phyloP scores from a whole-genome alignment of 1,140 invertebrate species.

The Drosophila navojoa region DNA sequence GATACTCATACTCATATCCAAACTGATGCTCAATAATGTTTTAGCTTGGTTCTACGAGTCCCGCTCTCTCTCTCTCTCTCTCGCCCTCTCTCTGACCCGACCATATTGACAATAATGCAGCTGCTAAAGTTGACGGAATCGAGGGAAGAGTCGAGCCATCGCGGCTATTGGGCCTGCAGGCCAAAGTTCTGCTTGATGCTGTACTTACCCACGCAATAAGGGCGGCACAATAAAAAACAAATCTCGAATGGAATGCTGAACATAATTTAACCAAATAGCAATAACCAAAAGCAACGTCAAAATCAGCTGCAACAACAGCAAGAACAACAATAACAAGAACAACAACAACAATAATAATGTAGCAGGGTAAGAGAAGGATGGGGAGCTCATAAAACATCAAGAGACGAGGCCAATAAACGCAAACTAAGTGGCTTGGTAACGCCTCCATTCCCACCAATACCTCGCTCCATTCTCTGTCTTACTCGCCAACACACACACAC shows the following conservation, averaged over 20 bases:
- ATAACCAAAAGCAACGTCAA: constrained; percentile 54
- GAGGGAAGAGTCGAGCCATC: neutral
- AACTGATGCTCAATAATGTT: too few relatives aligned
- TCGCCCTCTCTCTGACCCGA: too few relatives aligned
- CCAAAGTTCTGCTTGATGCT: neutral
- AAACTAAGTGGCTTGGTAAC: constrained; percentile 65
- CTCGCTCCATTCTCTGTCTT: neutral
- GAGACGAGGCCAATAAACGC: constrained; percentile 70
- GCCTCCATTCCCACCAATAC: neutral
- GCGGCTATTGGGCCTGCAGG: neutral
- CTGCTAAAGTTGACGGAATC: neutral
- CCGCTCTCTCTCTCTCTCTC: too few relatives aligned
- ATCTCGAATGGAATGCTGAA: constrained; percentile 77
- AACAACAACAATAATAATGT: neutral
- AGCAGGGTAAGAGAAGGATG: neutral
- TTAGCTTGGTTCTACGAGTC: too few relatives aligned
- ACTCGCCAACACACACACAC: too few relatives aligned
- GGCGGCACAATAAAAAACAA: constrained; percentile 69
- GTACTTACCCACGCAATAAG: constrained; percentile 58
- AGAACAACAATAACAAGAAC: constrained; percentile 2
- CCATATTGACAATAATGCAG: too few relatives aligned
- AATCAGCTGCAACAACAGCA: constrained; percentile 27
- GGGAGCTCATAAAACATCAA: constrained; percentile 60
- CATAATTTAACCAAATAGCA: constrained; percentile 81
- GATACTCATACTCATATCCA: too few relatives aligned